These are phyloP conservation scores for Brachyhypopomus gauderio DNA, from an alignment of 2,113 vertebrate species.

Conservation along the genomic window DNA sequence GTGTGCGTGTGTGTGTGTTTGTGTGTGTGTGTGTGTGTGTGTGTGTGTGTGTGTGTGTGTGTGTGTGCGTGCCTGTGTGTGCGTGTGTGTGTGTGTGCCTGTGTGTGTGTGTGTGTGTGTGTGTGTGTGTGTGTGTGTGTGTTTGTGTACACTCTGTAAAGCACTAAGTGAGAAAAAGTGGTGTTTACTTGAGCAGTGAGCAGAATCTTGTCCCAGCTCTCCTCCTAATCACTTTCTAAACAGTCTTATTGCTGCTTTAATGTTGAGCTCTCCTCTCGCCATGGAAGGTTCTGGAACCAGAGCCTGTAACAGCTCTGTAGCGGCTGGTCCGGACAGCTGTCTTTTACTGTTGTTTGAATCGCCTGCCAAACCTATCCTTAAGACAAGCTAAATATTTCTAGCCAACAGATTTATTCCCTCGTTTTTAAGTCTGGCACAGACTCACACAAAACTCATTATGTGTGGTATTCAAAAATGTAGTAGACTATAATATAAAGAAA, in stretches of 20 bases:
- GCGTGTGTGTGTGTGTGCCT: conserved; percentile 4
- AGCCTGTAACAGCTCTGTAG: conserved; percentile 66
- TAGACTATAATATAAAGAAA: no score
- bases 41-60: conserved; percentile 20
- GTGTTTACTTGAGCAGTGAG: conserved; percentile 66
- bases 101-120: conserved; percentile 13
- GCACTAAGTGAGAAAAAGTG: conserved; percentile 22
- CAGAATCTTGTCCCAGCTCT: conserved; percentile 75
- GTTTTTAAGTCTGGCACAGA: no score
- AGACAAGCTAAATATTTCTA: conserved; percentile 15
- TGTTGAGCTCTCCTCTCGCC: conserved; percentile 46
- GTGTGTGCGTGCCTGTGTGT: not conserved
- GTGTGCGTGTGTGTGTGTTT: not conserved
- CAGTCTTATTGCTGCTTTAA: conserved; percentile 82
- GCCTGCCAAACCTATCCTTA: conserved; percentile 20
- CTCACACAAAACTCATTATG: no score
- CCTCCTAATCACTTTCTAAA: conserved; percentile 86
- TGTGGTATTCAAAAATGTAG: no score
- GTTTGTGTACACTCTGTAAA: not conserved
- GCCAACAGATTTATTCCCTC: conserved; percentile 25
- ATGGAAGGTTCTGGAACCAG: not conserved
- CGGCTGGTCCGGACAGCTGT: conserved; percentile 30
- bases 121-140: not conserved
- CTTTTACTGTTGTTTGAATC: conserved; percentile 19
- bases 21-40: not conserved